Evolutionary conservation across 2,888 invertebrate species (phyloP), one percentile per base, ranked within the genome.

Genomic region (Embidobia sp.): DNA sequence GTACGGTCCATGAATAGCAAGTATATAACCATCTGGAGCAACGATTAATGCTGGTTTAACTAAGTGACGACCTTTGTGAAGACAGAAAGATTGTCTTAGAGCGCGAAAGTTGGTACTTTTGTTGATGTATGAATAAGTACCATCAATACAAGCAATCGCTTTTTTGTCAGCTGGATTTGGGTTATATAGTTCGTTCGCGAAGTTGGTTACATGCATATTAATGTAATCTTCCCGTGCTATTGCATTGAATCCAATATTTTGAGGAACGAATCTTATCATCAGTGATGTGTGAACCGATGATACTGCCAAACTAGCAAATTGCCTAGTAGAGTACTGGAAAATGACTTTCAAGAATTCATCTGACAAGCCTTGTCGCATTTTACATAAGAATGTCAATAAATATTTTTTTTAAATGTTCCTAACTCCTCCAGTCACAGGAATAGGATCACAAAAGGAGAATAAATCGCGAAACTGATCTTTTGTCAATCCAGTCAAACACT

Each of bases 41-140:
- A 76, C 70, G 0, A 70, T 19, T 15, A 76, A 27, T 10, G 69
- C 40, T 22, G 69, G 75, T 48, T 75, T 69, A 3, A 67, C 3
- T 2, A 63, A 16, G 10, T 69, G 49, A 0, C 42, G 8, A 29
- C 19, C 7, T 59, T 75, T 75, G 13, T 75, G 69, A 22, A 53
- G 3, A 29, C 35, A 53, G 16, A 53, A 73, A 7, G 57, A 64
- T 10, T 66, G 51, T 33, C 51, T 37, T 13, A 66, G 27, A 5
- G 33, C 44, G 0, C 42, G 37, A 19, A 75, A 67, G 18, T 51
- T 22, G 18, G 31, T 33, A 18, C 57, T 64, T 37, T 64, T 76
- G 22, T 57, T 15, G 5, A 69, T 44, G 18, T 44, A 63, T 3
- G 51, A 16, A 29, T 69, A 67, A 27, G 42, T 67, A 55, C 67